Conservation (phyloP, 2,797 vertebrate genomes). For the Danio tinwini region DNA sequence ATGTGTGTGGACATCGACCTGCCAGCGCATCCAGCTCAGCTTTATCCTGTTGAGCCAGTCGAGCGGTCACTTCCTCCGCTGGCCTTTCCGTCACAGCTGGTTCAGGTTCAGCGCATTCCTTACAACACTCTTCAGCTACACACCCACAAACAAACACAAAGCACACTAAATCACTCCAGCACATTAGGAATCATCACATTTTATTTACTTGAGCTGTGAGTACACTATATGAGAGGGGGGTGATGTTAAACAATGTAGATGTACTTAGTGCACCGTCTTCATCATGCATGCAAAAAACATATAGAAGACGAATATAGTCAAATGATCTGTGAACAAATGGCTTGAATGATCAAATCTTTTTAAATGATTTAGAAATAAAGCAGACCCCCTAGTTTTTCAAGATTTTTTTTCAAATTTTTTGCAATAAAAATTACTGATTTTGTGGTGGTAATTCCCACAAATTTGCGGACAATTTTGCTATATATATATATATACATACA, state of each 20-base stretch:
- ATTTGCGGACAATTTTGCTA: too few relatives aligned
- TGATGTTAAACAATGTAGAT: background rate
- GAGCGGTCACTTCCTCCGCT: conserved; percentile 87
- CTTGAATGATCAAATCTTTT: background rate
- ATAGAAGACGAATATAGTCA: background rate
- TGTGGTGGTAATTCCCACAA: too few relatives aligned
- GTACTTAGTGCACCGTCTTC: background rate
- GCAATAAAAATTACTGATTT: too few relatives aligned
- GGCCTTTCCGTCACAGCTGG: conserved; percentile 81
- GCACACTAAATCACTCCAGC: conserved; percentile 13
- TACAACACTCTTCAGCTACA: conserved; percentile 63
- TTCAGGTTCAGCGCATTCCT: conserved; percentile 66
- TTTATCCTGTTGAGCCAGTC: conserved; percentile 87
- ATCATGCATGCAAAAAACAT: background rate
- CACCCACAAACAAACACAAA: conserved; percentile 30
- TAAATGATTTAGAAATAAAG: background rate
- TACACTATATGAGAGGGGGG: too few relatives aligned
- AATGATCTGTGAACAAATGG: background rate
- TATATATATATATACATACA: too few relatives aligned
- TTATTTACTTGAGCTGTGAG: background rate
- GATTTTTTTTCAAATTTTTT: too few relatives aligned
- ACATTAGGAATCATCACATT: background rate
- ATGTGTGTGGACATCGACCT: conserved; percentile 71
- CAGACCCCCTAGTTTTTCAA: too few relatives aligned
- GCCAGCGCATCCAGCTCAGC: conserved; percentile 82